Conservation (phyloP, 1,140 invertebrate species). For the Anthonomus grandis region DNA sequence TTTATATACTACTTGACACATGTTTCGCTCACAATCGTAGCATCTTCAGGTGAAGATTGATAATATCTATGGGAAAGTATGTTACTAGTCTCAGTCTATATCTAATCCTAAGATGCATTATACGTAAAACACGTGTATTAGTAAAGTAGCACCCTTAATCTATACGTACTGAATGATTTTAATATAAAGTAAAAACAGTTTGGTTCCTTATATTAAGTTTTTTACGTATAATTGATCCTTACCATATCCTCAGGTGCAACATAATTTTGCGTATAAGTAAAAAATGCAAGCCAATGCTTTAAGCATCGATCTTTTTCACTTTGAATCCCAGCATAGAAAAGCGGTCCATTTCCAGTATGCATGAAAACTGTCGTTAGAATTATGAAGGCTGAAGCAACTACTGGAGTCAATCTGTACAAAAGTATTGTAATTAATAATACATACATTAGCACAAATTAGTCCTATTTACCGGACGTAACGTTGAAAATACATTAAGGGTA, state of each 20-base stretch:
- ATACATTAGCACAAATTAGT: conserved; percentile 6
- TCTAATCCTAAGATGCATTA: no score
- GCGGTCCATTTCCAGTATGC: conserved; percentile 27
- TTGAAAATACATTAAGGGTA: conserved; percentile 36
- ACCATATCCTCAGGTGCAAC: conserved; percentile 21
- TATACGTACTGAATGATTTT: no score
- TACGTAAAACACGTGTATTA: no score
- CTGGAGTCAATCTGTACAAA: conserved; percentile 28
- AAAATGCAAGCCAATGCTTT: conserved; percentile 36
- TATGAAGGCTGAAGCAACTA: conserved; percentile 22
- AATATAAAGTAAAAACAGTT: no score
- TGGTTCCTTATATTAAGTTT: no score
- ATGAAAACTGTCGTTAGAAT: conserved; percentile 20
- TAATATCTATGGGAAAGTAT: no score
- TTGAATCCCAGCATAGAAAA: conserved; percentile 13
- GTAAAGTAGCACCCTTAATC: no score
- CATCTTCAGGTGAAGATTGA: no score
- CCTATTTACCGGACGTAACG: conserved; percentile 35
- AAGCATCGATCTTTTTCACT: conserved; percentile 19
- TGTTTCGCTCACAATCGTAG: no score
- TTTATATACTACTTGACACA: no score
- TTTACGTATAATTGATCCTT: no score
- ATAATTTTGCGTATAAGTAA: conserved; percentile 40
- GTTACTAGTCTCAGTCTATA: no score
- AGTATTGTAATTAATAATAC: background rate